Base-by-base conservation (phyloP, 2,113 vertebrate species). In the Erinaceus europaeus region DNA sequence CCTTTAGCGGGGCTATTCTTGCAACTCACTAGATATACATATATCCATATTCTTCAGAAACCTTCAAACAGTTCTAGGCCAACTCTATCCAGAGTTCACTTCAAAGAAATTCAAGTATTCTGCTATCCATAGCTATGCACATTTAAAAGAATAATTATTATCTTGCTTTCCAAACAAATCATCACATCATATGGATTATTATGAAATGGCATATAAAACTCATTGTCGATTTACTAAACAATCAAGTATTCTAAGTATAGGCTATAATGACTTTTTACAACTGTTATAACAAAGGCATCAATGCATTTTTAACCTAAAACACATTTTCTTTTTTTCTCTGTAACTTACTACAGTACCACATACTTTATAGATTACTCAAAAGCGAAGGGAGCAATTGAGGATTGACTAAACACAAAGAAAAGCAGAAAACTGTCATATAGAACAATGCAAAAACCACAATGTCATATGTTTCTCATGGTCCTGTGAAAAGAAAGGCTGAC, bases 101-200 rank as follows among this genome's bases (percentile, higher is more conserved):
- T 88, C 32, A 73, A 88, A 78, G 40, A 84, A 86, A 84, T 83
- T 71, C 83, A 91, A 75, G 25, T 76, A 89, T 75, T 79, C 73
- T 72, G 36, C 11, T 44, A 88, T 29, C 29, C 44, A 84, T 34
- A 83, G 44, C 64, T 57, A 90, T 83, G 48, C 15, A 79, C n/a
- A 88, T 88, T 73, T 88, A 77, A 90, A 84, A 84, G 32, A 40
- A 76, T 71, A 74, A 90, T 87, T 90, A 62, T 68, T 84, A n/a
- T 78, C 89, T 84, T 65, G 32, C 74, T 50, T 71, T 48, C 11
- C 11, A 72, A 86, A 84, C 91, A 50, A 95, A 86, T 67, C 61
- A 86, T 57, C 57, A 29, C 34, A 91, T 68, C 52, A 77, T 53
- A 13, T 94, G 27, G 87, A 32, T n/a, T 90, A 71, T 69, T 86